Evolutionary conservation across 1,140 invertebrate species (phyloP), one percentile per base, ranked within the genome.

Genomic region (Psix sp.): DNA sequence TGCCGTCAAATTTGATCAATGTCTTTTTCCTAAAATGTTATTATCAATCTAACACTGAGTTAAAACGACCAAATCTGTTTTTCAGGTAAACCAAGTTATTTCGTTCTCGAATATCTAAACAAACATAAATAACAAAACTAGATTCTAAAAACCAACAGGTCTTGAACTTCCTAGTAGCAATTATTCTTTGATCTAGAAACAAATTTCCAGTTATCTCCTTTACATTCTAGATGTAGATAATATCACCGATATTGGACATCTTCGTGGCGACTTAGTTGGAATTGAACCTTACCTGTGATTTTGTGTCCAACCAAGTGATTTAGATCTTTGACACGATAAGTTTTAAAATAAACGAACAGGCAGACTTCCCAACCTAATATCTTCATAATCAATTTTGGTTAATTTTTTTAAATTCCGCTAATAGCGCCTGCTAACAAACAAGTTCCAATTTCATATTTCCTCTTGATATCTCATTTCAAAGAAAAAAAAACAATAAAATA

Each of bases 1-100:
- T 74, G 72, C 56, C 59, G 43, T 39, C 24, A 36, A 36, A 73
- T 18, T 42, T 56, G 45, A 74, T 76, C 66, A 56, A 65, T 62
- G 11, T 16, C 36, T 46, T 40, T 46, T 68, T 48, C 26, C 45
- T 17, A 51, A 57, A 67, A 18, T 57, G 13, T 40, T 24, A 66
- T 26, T 31, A 1, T 65, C 38, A 9, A 31, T 63, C 42, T 24
- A n/a, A 20, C n/a, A 48, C 26, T 13, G 48, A 57, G 45, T 59
- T 10, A 24, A 18, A 24, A 24, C n/a, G n/a, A n/a, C n/a, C n/a
- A n/a, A n/a, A n/a, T n/a, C n/a, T n/a, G n/a, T n/a, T n/a, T n/a
- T n/a, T n/a, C n/a, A n/a, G n/a, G n/a, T n/a, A n/a, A n/a, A n/a
- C n/a, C n/a, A n/a, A n/a, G n/a, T n/a, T n/a, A n/a, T n/a, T n/a